Evolutionary conservation across 2,888 invertebrate species (phyloP), one percentile per base, ranked within the genome.

Genomic region (Drosophila barbarae): DNA sequence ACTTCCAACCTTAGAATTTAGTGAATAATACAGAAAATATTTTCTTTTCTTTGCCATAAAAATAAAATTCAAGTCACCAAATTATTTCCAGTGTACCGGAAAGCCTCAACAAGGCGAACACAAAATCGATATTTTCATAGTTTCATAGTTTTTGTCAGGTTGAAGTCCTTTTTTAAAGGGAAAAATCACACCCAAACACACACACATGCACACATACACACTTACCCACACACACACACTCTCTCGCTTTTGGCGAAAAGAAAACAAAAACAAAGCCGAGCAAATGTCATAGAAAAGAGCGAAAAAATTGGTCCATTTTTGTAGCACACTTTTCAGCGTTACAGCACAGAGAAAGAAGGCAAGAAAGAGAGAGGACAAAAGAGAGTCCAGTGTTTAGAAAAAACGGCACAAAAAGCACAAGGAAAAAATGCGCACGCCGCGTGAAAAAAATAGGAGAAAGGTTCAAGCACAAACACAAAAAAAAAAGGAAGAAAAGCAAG

Each of bases 381-480:
- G 38, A 52, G n/a, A 47, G 13, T 15, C 13, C 23, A n/a, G 35
- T 78, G 79, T 79, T 79, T 79, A 79, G 79, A 79, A 79, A 79
- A 79, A 79, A 84, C 78, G 55, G 79, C 84, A 79, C 79, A 84
- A 78, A 76, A 84, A 74, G 82, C 64, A 84, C 73, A 53, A 59
- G 64, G 26, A 66, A 69, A 68, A 61, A 63, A 41, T 44, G 41
- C 34, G 54, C 42, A 46, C 51, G 47, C 51, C 38, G 59, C 28
- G 57, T 30, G 28, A 30, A 55, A 64, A 66, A 52, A 57, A 42
- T 38, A 23, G 36, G 63, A 54, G 57, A 21, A 41, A 46, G 23
- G 32, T 21, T 23, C 23, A 23, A 23, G 23, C 23, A 23, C 4
- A 23, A 23, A 5, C 23, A 23, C 13, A 18, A 28, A 57, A 34